Base-by-base conservation (phyloP, 2,113 vertebrate species). In the Gasterosteus aculeatus region DNA sequence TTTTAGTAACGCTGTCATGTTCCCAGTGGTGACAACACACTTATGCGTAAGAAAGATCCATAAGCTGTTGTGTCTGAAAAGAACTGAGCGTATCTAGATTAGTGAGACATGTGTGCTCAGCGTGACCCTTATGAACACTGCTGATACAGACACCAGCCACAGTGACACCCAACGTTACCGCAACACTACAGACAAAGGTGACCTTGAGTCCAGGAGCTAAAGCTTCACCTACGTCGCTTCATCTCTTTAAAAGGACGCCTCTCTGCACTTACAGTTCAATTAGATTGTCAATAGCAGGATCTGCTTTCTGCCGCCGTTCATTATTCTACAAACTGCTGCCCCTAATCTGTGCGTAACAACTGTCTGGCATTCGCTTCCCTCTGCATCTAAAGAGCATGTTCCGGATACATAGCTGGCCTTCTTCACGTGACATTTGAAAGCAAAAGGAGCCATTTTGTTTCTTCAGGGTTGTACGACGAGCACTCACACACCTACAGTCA, bases 191-290 rank as follows among this genome's bases (percentile, higher is more conserved):
- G 74, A 71, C 69, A 57, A 86, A 86, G 76, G 86, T 90, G 87
- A 88, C 89, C 91, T 93, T 93, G 77, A 77, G 59, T 78, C 42
- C 44, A 68, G 14, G 69, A 81, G 78, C 60, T 61, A 64, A 79
- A 81, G 54, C 39, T 61, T 77, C 15, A 49, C 29, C 14, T 16
- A 15, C 9, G 47, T 71, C 46, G 57, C 81, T 92, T 93, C 85
- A 93, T 93, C 93, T 93, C 81, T 91, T 85, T 91, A 86, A 93
- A 87, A 91, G 90, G 83, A 90, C 61, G 82, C 78, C 60, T 85
- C 66, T 81, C 80, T 71, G 59, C 80, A 83, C 85, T 87, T 63
- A 83, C 35, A 38, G 5, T 92, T 89, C 89, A 84, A 93, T 92
- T 91, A 82, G 79, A 91, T 86, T 87, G 77, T 90, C 72, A 81